Conservation (phyloP, 1,140 invertebrate species). For the Acromyrmex echinatior region DNA sequence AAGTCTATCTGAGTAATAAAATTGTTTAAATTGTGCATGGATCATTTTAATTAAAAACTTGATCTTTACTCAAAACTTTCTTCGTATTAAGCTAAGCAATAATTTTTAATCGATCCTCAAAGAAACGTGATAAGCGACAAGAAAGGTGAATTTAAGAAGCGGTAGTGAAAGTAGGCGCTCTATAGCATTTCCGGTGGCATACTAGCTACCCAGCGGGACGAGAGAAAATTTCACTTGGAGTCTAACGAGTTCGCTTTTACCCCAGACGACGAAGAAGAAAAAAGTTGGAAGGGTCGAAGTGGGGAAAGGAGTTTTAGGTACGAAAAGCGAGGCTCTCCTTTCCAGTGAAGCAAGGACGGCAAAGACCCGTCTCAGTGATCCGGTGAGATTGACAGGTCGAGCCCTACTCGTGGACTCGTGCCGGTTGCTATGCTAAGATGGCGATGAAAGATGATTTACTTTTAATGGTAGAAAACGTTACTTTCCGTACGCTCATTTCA, state of each 20-base stretch:
- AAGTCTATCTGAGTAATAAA: neutral
- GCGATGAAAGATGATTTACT: conserved; percentile 84
- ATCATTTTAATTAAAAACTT: neutral
- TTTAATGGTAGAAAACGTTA: conserved; percentile 77
- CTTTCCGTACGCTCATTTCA: neutral
- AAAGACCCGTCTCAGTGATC: conserved; percentile 80
- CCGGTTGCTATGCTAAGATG: conserved; percentile 80
- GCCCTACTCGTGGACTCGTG: conserved; percentile 60
- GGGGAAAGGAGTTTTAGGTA: conserved; percentile 79
- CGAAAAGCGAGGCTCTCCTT: conserved; percentile 78
- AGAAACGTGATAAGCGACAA: conserved; percentile 17
- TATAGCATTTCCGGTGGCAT: conserved; percentile 49
- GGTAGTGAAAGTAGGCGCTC: conserved; percentile 45
- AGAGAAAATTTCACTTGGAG: conserved; percentile 75
- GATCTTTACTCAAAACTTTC: neutral
- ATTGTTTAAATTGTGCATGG: neutral
- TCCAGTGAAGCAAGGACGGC: conserved; percentile 57
- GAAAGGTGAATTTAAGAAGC: conserved; percentile 30
- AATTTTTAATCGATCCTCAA: conserved; percentile 6
- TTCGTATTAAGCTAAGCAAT: neutral
- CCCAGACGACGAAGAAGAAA: conserved; percentile 67
- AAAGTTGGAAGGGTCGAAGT: conserved; percentile 69
- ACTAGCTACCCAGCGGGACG: conserved; percentile 32
- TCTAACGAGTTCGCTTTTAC: conserved; percentile 80
- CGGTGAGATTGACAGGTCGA: conserved; percentile 84